Percentiles rank a stretch among this genome's conserved stretches.
These are phyloP conservation scores for Lordiphosa mommai DNA, from an alignment of 1,140 invertebrate genomes.

Conservation along the genomic window DNA sequence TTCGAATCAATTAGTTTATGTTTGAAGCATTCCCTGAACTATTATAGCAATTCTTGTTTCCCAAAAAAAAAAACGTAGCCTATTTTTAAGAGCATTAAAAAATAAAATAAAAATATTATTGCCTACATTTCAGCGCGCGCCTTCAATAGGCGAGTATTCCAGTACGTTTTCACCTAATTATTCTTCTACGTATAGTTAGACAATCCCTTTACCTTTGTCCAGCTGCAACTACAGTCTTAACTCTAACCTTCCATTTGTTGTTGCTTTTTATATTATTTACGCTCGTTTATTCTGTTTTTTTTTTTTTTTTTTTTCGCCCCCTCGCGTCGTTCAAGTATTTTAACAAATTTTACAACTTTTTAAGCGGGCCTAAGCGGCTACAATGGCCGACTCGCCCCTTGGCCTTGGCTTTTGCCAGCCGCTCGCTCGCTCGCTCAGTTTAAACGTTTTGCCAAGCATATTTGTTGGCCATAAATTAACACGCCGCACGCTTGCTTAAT, in stretches of 20 bases:
- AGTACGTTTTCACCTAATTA: no score
- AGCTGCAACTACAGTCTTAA: not conserved
- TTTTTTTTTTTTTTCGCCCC: conserved; percentile 38
- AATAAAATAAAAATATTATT: no score
- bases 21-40: no score
- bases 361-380: conserved; percentile 44
- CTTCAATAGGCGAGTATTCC: no score
- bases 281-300: conserved; percentile 45
- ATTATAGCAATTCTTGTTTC: no score
- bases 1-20: no score
- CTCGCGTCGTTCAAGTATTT: conserved; percentile 53
- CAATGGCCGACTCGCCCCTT: conserved; percentile 12
- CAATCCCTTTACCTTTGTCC: no score
- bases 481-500: conserved; percentile 60
- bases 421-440: conserved; percentile 8
- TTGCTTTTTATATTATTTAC: conserved; percentile 59
- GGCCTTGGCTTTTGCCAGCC: conserved; percentile 43
- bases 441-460: conserved; percentile 58
- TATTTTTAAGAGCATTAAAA: no score
- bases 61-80: no score
- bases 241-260: conserved; percentile 36
- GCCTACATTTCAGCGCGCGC: no score
- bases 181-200: no score
- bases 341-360: conserved; percentile 68
- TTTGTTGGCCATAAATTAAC: conserved; percentile 68